Percentiles rank a stretch among this genome's conserved stretches.
These are phyloP conservation scores for Drosophila nigromelanica DNA, from an alignment of 1,140 invertebrate genomes.

Conservation along the genomic window DNA sequence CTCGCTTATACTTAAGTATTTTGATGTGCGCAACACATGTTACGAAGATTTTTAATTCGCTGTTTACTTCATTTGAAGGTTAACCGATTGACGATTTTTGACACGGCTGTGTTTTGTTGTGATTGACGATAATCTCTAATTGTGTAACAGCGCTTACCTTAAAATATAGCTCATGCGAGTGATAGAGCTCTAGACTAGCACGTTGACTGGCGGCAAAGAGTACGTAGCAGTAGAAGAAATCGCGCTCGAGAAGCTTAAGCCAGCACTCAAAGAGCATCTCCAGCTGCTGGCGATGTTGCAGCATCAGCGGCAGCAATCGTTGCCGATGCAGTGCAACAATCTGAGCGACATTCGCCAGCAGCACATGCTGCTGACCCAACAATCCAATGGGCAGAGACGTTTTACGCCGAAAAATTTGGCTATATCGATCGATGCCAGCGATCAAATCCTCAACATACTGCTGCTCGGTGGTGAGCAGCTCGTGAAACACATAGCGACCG, in stretches of 20 bases:
- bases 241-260: slow-evolving; percentile 22
- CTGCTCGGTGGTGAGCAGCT: slow-evolving; percentile 41
- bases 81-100: neutral
- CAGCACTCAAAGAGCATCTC: slow-evolving; percentile 32
- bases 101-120: too few relatives aligned
- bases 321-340: slow-evolving; percentile 31
- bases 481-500: slow-evolving; percentile 23
- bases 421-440: slow-evolving; percentile 21
- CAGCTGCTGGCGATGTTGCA: slow-evolving; percentile 32
- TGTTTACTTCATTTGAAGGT: too few relatives aligned
- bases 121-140: too few relatives aligned
- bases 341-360: slow-evolving; percentile 30
- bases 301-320: slow-evolving; percentile 33
- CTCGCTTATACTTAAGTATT: neutral
- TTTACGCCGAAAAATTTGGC: slow-evolving; percentile 15
- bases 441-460: slow-evolving; percentile 42
- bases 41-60: too few relatives aligned
- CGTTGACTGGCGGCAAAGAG: slow-evolving; percentile 35
- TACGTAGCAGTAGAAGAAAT: slow-evolving; percentile 43
- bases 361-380: slow-evolving; percentile 17
- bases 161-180: slow-evolving; percentile 25
- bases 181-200: slow-evolving; percentile 17
- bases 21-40: too few relatives aligned
- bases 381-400: slow-evolving; percentile 12
- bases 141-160: slow-evolving; percentile 24